Conservation (phyloP, 2,113 vertebrate species). For the Chamaea fasciata region DNA sequence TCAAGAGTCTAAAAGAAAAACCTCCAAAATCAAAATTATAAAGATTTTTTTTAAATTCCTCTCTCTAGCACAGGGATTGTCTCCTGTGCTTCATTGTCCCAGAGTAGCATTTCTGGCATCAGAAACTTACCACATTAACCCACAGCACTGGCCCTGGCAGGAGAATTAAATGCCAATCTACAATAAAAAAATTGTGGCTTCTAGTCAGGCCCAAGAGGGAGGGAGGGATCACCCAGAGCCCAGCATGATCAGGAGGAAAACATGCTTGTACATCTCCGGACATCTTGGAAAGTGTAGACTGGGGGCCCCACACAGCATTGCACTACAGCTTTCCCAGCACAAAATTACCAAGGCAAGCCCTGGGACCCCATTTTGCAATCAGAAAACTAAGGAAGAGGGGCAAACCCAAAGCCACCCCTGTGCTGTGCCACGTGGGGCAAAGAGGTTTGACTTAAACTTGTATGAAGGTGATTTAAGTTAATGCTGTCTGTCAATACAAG, state of each 20-base stretch:
- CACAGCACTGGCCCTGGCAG: not conserved
- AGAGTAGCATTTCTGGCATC: not conserved
- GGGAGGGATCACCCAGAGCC: not conserved
- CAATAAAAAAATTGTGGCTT: not conserved
- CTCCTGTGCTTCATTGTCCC: not conserved
- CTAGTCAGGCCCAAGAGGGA: not conserved
- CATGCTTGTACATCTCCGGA: rapidly evolving
- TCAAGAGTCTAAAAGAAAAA: not conserved
- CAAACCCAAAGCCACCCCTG: not conserved
- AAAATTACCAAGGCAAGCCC: not conserved
- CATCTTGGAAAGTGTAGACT: rapidly evolving
- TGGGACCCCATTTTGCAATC: not conserved
- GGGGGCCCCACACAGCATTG: rapidly evolving
- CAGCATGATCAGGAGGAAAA: not conserved
- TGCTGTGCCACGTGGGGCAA: not conserved
- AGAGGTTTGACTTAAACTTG: not conserved
- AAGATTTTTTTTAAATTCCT: not conserved
- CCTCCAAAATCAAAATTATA: not conserved
- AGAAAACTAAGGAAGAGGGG: not conserved
- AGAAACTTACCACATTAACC: not conserved
- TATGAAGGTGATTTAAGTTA: not conserved
- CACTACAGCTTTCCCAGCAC: not conserved
- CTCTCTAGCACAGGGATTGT: not conserved
- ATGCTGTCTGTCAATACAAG: not conserved
- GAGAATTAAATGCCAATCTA: rapidly evolving